A percentile compares a stretch with the other conserved stretches of the same genome.
Evolutionary conservation across 2,113 vertebrate species (phyloP).

Genomic region (Heterocephalus glaber): DNA sequence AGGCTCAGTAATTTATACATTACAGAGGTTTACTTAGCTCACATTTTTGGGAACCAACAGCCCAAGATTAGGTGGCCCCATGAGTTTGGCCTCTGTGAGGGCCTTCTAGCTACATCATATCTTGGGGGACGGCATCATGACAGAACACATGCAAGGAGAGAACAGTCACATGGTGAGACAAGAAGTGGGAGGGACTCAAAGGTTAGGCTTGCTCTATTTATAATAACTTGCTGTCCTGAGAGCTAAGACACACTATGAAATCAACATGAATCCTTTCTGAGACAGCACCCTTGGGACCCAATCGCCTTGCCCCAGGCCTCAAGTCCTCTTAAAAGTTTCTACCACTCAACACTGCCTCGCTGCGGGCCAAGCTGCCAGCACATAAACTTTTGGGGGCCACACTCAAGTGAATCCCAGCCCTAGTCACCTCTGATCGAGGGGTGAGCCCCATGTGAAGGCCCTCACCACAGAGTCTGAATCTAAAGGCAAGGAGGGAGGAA

Average conservation of each 20-base stretch:
- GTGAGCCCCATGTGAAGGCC: neutral
- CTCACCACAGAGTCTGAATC: neutral
- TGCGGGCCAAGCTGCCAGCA: neutral
- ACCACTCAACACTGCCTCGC: neutral
- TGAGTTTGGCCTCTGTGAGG: neutral
- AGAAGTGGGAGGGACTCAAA: neutral
- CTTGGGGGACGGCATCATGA: neutral
- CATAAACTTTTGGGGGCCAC: neutral
- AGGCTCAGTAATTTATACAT: neutral
- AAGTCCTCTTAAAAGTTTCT: neutral
- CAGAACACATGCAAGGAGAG: neutral
- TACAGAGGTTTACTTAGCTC: neutral
- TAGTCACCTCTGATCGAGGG: neutral
- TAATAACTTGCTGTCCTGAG: neutral
- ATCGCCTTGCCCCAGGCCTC: neutral
- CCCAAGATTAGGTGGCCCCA: neutral
- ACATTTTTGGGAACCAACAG: neutral
- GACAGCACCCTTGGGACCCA: neutral
- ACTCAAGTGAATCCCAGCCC: neutral
- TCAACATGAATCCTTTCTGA: neutral
- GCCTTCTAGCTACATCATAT: neutral
- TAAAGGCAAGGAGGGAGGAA: neutral
- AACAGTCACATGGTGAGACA: neutral
- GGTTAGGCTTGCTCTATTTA: neutral
- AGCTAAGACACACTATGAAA: neutral